Base-by-base conservation (phyloP, 2,888 invertebrate species). In the Polylopha cassiicola region DNA sequence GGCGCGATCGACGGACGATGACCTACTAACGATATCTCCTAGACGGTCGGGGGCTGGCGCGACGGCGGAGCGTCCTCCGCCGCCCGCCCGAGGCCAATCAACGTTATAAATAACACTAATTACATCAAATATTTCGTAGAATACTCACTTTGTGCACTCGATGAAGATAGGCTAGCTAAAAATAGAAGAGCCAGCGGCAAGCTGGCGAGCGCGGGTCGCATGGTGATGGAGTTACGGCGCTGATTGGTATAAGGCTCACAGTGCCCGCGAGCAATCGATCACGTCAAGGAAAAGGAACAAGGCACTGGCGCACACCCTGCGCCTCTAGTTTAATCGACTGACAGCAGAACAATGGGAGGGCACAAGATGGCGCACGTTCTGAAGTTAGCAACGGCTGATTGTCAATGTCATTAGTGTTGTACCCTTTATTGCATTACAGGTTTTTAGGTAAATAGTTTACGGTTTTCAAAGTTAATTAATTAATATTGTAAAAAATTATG, bases 171-270 rank as follows among this genome's bases (percentile, higher is more conserved):
- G 29, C 29, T 39, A 9, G 38, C 38, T 39, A 45, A 10, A 7
- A 36, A 18, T 33, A 52, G 42, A 54, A 51, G 34, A 48, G 58
- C 27, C 51, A 52, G 43, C 13, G 45, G 44, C 27, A 50, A 16
- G 22, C 13, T 22, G 29, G 24, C 22, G 24, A 43, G 21, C 17
- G 37, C 28, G 7, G 24, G 44, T 11, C 30, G 34, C 44, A 46
- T 48, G 34, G 22, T 33, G 39, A 21, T 30, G 37, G 11, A 38
- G 36, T 38, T 15, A 18, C 23, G 34, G 23, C 14, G 39, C 24
- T 18, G 15, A 16, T 23, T 20, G 3, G 21, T 18, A 8, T n/a
- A 9, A 15, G 23, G n/a, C n/a, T n/a, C n/a, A n/a, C n/a, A n/a
- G n/a, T n/a, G n/a, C n/a, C n/a, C n/a, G n/a, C 34, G 28, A 29